These are phyloP conservation scores for Anabas testudineus DNA, from an alignment of 2,797 vertebrate species.

Conservation along the genomic window DNA sequence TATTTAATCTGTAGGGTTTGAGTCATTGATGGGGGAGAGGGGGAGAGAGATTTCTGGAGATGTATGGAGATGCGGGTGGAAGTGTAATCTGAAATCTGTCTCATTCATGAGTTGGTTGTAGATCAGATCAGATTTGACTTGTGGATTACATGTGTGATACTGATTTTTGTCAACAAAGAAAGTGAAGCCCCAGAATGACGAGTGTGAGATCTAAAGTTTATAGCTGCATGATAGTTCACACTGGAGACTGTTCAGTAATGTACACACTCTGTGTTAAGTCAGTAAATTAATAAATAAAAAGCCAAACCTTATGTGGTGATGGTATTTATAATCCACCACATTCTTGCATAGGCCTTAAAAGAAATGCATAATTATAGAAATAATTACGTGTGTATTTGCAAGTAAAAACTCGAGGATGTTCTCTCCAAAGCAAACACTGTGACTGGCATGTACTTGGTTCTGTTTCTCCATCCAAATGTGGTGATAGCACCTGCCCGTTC, in stretches of 20 bases:
- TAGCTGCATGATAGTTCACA: not conserved
- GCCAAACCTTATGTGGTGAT: not conserved
- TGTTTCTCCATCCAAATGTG: conserved; percentile 54
- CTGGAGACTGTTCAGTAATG: conserved; percentile 11
- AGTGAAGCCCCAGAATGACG: not conserved
- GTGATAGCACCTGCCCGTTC: conserved; percentile 61
- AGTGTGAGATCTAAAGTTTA: conserved; percentile 23
- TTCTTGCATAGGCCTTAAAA: not conserved
- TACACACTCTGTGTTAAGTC: not conserved
- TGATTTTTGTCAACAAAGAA: conserved; percentile 22
- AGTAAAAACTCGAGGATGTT: conserved; percentile 13
- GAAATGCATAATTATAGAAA: not conserved
- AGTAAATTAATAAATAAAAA: not conserved
- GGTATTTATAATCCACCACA: conserved; percentile 6
- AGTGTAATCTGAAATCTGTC: conserved; percentile 51
- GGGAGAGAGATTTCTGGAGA: conserved; percentile 25
- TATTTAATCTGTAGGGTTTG: conserved; percentile 50
- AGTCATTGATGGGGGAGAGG: conserved; percentile 17
- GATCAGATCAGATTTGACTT: conserved; percentile 29
- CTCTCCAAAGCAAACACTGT: conserved; percentile 46
- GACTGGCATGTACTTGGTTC: conserved; percentile 51
- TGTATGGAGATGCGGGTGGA: conserved; percentile 12
- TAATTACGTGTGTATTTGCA: conserved; percentile 1
- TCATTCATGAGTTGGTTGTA: conserved; percentile 31
- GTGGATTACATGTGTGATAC: conserved; percentile 10